Evolutionary conservation across 2,113 vertebrate species (phyloP).

Genomic region (Clarias macrocephalus): DNA sequence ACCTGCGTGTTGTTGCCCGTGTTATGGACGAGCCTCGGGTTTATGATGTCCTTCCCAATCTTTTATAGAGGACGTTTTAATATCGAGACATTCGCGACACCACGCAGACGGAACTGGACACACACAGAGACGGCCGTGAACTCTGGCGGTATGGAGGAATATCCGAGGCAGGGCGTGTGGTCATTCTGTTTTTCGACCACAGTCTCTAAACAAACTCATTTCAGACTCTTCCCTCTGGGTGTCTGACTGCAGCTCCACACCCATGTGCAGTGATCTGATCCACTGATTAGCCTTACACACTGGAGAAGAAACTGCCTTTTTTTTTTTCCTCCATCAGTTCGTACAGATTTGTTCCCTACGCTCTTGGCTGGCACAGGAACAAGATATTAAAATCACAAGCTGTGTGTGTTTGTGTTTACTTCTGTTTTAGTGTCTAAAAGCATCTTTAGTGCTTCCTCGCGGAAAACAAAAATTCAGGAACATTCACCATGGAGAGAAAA

Average conservation of each 20-base stretch:
- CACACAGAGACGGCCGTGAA: neutral
- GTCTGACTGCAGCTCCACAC: conserved; percentile 38
- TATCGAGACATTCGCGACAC: neutral
- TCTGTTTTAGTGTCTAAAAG: neutral
- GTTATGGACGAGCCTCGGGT: neutral
- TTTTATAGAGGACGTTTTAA: neutral
- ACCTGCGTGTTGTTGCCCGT: neutral
- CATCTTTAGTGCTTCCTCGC: neutral
- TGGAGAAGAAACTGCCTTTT: conserved; percentile 14
- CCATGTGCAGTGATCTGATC: conserved; percentile 43
- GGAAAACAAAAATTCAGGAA: neutral
- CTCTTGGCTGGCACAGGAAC: neutral
- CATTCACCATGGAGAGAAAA: neutral
- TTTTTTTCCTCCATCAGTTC: conserved; percentile 6
- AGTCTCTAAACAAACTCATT: conserved; percentile 45
- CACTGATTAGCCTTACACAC: conserved; percentile 48
- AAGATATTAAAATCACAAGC: conserved; percentile 1
- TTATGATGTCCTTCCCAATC: neutral
- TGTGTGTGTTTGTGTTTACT: neutral
- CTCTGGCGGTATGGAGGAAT: neutral
- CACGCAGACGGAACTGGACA: neutral
- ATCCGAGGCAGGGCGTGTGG: neutral
- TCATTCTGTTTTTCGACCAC: conserved; percentile 11
- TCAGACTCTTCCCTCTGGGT: conserved; percentile 5
- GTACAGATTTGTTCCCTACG: conserved; percentile 13